Evolutionary conservation across 2,113 vertebrate genomes (phyloP), one percentile per base, ranked within the genome.

Genomic region (Ptilorrhoa leucosticta): DNA sequence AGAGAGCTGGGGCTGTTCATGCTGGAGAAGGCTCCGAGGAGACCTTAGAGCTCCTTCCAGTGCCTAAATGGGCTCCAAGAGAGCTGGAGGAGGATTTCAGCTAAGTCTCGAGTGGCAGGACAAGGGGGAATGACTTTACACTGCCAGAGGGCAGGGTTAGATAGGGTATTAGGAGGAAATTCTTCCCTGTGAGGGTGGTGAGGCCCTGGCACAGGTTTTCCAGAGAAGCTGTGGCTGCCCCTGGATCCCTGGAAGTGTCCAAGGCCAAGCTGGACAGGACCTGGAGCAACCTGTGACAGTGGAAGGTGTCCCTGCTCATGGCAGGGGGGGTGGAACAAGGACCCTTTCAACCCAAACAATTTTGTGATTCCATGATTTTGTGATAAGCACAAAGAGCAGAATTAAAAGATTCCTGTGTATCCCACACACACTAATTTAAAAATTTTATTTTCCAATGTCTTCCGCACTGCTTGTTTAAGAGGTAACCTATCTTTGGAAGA

Each of bases 181-280:
- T 65, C 0, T 1, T 72, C 1, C 0, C 17, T 48, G 14, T 2
- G 35, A 42, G 31, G 14, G 21, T 57, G 50, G 10, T 0, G 0
- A 72, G 30, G 13, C 35, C 21, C 57, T 80, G 76, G 50, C 57
- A 7, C 31, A 58, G 61, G 44, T 3, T 76, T 7, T 11, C 21
- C 35, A 57, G 66, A 57, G 76, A 0, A 80, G 35, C 31, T 80
- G 66, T 7, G 50, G 35, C 48, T 80, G 57, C 2, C 35, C 14
- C 35, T 57, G 53, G 5, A 42, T 19, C 21, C 57, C 37, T 64
- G 66, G 31, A 0, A 73, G 15, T 39, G 44, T 2, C 7, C 68
- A 19, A n/a, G 39, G 33, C 5, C 44, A 39, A 33, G 33, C 0
- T 66, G 65, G 51, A 81, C 0, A 0, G 37, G 15, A 9, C 16